Conservation (phyloP, 64 coral and sea anemone species). For the Pocillopora damicornis region DNA sequence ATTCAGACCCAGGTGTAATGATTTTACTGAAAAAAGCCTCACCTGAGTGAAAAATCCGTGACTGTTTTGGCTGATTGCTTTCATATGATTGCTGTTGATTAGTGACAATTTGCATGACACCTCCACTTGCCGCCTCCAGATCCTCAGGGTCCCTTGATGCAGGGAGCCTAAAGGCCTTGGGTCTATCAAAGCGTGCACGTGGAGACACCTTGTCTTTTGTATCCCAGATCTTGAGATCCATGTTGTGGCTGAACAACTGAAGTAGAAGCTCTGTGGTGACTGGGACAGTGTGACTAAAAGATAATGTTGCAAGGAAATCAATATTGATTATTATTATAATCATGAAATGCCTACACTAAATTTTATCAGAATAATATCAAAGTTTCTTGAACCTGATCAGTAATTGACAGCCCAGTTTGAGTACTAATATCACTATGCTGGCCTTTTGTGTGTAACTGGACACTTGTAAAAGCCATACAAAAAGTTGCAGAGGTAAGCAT, state of each 20-base stretch:
- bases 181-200: constrained; percentile 91
- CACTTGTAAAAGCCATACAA: too few relatives aligned
- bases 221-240: constrained; percentile 90
- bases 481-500: too few relatives aligned
- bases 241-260: constrained; percentile 63
- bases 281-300: constrained; percentile 59
- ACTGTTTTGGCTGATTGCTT: constrained; percentile 22
- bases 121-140: neutral
- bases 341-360: neutral
- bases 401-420: too few relatives aligned
- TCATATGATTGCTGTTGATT: constrained; percentile 25
- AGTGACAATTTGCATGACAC: neutral
- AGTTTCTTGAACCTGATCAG: too few relatives aligned
- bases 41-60: constrained; percentile 1
- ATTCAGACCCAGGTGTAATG: too few relatives aligned
- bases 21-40: neutral
- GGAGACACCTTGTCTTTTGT: constrained; percentile 95
- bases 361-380: too few relatives aligned
- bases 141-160: neutral
- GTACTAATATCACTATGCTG: too few relatives aligned
- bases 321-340: neutral
- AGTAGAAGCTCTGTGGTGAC: constrained; percentile 81
- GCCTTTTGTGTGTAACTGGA: too few relatives aligned
- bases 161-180: constrained; percentile 83
- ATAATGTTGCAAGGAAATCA: neutral